Evolutionary conservation across 2,113 vertebrate species (phyloP).

Genomic region (Noctilio leporinus): DNA sequence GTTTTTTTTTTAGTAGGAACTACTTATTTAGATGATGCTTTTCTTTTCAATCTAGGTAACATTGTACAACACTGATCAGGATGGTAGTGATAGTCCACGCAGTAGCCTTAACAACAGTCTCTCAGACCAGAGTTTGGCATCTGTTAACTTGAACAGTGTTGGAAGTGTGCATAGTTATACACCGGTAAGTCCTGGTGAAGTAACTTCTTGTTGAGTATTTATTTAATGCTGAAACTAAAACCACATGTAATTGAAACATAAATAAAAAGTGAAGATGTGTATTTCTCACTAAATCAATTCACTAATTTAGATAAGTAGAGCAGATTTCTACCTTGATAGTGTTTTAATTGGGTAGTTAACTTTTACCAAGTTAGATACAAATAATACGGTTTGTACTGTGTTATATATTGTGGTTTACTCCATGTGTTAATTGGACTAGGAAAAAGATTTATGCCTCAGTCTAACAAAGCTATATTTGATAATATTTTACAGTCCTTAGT

Average conservation of each 20-base stretch:
- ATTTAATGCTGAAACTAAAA: conserved; percentile 34
- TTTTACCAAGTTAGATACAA: not conserved
- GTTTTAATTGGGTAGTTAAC: not conserved
- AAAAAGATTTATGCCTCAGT: not conserved
- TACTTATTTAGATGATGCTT: not conserved
- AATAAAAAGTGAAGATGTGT: not conserved
- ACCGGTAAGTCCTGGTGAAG: conserved; percentile 79
- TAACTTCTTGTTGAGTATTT: not conserved
- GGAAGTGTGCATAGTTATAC: conserved; percentile 92
- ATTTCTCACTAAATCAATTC: not conserved
- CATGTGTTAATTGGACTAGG: not conserved
- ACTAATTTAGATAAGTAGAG: conserved; percentile 12
- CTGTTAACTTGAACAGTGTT: conserved; percentile 93
- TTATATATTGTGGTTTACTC: not conserved
- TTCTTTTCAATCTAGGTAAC: conserved; percentile 82
- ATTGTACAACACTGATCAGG: conserved; percentile 91
- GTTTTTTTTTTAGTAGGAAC: not conserved
- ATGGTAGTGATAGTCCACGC: conserved; percentile 92
- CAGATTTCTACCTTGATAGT: not conserved
- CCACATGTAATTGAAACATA: not conserved
- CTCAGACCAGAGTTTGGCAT: conserved; percentile 93
- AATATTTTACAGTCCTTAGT: not conserved
- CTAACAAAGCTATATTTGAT: not conserved
- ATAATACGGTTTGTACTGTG: not conserved
- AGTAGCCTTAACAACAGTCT: conserved; percentile 98